phyloP scores from a whole-genome alignment of 2,797 vertebrate genomes.

The Zalophus californianus region DNA sequence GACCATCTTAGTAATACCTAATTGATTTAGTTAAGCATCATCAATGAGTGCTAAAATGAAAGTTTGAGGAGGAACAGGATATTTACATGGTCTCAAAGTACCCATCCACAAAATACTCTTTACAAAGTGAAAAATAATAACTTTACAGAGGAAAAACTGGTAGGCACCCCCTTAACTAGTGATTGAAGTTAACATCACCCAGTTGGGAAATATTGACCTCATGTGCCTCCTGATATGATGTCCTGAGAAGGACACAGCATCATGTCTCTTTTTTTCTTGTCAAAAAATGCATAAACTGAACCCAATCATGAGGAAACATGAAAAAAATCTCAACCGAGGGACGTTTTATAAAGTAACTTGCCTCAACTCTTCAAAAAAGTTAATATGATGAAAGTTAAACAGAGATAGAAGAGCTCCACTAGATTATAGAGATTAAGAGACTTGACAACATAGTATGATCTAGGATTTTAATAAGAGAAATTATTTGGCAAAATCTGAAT shows the following conservation, averaged over 20 bases:
- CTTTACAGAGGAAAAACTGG: neutral
- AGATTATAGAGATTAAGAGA: neutral
- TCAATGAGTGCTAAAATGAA: neutral
- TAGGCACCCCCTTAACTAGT: too few species aligned
- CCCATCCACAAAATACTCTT: neutral
- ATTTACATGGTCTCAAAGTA: neutral
- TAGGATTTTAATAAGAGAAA: neutral
- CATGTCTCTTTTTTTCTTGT: neutral
- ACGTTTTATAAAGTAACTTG: neutral
- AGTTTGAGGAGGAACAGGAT: neutral
- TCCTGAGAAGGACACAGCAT: neutral
- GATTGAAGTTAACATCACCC: too few species aligned
- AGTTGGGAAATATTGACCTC: too few species aligned
- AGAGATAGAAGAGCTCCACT: neutral
- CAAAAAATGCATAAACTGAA: neutral
- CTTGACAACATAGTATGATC: accelerated
- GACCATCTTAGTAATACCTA: neutral
- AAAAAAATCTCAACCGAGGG: neutral
- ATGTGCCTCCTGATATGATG: neutral
- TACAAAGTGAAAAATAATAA: neutral
- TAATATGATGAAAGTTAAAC: neutral
- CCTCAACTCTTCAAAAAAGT: neutral
- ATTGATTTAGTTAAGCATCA: neutral
- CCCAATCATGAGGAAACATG: neutral
- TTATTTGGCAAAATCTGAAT: neutral